Base-by-base conservation (phyloP, 2,113 vertebrate genomes). In the Muntiacus muntjak region DNA sequence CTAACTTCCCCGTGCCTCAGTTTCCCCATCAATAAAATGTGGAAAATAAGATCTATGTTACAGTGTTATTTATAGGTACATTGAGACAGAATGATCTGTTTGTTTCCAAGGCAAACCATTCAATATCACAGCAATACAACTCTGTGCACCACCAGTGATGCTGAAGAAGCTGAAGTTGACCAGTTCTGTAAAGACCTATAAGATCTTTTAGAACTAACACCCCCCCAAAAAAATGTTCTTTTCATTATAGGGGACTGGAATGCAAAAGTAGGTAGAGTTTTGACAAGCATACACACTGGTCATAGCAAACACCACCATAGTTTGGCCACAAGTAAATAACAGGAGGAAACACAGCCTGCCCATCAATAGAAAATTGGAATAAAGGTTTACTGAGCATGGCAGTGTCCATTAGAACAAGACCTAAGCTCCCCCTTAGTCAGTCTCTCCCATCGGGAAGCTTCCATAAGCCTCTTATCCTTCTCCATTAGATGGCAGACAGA, bases 401-500 rank as follows among this genome's bases (percentile, higher is more conserved):
- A 40, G 10, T 0, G 0, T 19, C 64, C 19, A 23, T 6, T 23
- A 36, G n/a, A 40, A 71, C n/a, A 71, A 71, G 19, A 71, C n/a
- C 19, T 71, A 71, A 71, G 19, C 23, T 23, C 67, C 67, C 67
- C 67, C 19, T 12, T 71, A 40, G 67, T 71, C 67, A 23, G 5
- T 71, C n/a, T 71, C 67, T 71, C n/a, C 19, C 19, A 71, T 71
- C 9, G 23, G 5, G 67, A 12, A 23, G 67, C 67, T 71, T 71
- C n/a, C n/a, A 71, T 40, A 71, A 71, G 67, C n/a, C 64, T 23
- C n/a, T 36, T 71, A 36, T 71, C 33, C 62, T 64, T 64, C 15
- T 64, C 64, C 64, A 71, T 71, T 36, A 23, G n/a, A 71, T 0
- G 1, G n/a, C 64, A 71, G 9, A 36, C 19, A 71, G 9, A 71